Base-by-base conservation (phyloP, 2,888 invertebrate genomes). In the Eremobia ochroleuca region DNA sequence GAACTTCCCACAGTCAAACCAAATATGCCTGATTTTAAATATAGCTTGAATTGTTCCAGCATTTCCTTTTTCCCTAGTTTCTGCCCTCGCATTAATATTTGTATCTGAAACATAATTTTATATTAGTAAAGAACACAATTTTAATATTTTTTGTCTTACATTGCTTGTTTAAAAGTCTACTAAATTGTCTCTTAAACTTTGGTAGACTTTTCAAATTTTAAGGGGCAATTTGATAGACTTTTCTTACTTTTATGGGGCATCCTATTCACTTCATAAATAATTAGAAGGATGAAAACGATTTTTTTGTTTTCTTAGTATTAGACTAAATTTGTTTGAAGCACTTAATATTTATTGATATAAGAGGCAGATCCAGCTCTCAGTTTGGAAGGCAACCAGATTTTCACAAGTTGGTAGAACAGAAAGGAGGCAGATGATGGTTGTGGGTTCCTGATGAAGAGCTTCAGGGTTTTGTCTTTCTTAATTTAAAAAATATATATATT, bases 21-120 rank as follows among this genome's bases (percentile, higher is more conserved):
- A 90, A 97, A 97, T 59, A 96, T 93, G 3, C 96, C 95, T 55
- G 97, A 97, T 84, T 96, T 96, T 43, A 97, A 78, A 87, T 97
- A 97, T 61, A 96, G 87, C 78, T 96, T 95, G 73, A 97, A 93
- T 77, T 97, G 96, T 82, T 96, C 94, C 73, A 95, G 88, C 73
- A 97, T 92, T 82, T 97, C 97, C 70, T 96, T 92, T 87, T 95
- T 96, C 40, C 93, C 92, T 46, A 97, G 87, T 86, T 97, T 97
- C 85, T 97, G 97, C 4, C 97, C 97, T 91, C 94, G 95, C 94
- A 97, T 94, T 68, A 97, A 89, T 86, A 97, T 94, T 95, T 97
- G 97, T 49, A 97, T 92, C 97, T 97, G 94, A 84, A 97, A 97
- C 70, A 72, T 87, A 52, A 15, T 8, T 9, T 0, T 13, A 11